These are phyloP conservation scores for Pristionchus entomophagus DNA, from an alignment of 2,888 invertebrate genomes.

Conservation along the genomic window DNA sequence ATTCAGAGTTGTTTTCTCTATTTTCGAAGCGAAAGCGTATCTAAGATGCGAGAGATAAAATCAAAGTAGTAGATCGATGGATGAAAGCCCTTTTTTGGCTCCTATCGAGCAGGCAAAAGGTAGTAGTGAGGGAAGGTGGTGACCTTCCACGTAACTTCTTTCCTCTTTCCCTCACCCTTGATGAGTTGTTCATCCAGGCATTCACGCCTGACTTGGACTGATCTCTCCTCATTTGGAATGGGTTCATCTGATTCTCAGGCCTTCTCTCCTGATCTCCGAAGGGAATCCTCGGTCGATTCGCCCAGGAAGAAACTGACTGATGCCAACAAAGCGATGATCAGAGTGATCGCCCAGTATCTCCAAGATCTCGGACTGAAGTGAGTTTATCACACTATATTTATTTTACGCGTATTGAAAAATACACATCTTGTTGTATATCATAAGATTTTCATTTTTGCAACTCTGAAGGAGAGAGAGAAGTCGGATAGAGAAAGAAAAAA, in stretches of 20 bases:
- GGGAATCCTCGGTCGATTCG: neutral
- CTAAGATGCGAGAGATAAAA: neutral
- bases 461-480: neutral
- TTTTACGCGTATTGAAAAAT: neutral
- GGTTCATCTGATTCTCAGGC: neutral
- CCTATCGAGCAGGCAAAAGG: neutral
- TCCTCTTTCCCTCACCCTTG: neutral
- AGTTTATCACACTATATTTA: neutral
- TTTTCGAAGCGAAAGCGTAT: too few species aligned
- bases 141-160: too few species aligned
- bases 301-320: slow-evolving; percentile 3
- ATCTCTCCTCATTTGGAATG: neutral
- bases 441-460: neutral
- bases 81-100: too few species aligned
- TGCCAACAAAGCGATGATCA: slow-evolving; percentile 2
- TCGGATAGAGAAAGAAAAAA: too few species aligned
- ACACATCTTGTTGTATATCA: neutral
- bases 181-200: too few species aligned
- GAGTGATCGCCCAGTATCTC: slow-evolving; percentile 44
- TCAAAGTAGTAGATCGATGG: neutral
- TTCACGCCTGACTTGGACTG: too few species aligned
- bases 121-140: neutral
- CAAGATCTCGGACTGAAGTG: slow-evolving; percentile 44
- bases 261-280: neutral
- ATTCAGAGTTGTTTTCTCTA: neutral